Base-by-base conservation (phyloP, 2,113 vertebrate genomes). In the Hippocampus guttulatus region DNA sequence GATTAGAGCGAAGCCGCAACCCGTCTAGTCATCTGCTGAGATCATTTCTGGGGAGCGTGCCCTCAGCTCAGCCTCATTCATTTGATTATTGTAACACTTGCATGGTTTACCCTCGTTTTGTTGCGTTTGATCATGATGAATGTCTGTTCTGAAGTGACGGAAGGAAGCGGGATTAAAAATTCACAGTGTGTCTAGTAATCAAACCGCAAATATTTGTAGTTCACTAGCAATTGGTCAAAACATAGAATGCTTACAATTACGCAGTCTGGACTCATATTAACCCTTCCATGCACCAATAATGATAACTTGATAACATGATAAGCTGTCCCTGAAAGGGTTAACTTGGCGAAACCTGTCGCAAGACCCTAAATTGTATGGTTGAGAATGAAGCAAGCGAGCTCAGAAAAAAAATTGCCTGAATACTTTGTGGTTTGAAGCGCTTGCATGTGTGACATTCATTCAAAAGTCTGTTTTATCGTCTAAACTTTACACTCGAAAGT, bases 11-110 rank as follows among this genome's bases (percentile, higher is more conserved):
- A 67, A 82, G 72, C 84, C 73, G 68, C 73, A 61, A 79, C 84
- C 71, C 72, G 69, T 85, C 84, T 76, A 78, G 68, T 85, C 79
- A 81, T 60, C 23, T 16, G 87, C 90, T 88, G 73, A 90, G 87
- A 88, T 91, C 74, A 85, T 90, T 87, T 88, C 85, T 88, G 75
- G 75, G 78, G 45, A 67, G 73, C 67, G 57, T 69, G 84, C 85
- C 87, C 69, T 66, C 60, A 78, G 87, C 89, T 78, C 83, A 76
- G 81, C 58, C 67, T 87, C 87, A 91, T 90, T 91, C 81, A 91
- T 91, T 84, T 88, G 80, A 83, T 90, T 81, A 86, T 87, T 89
- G 84, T 73, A 78, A 81, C 73, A 65, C 51, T 81, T 68, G 54
- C 72, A 75, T 77, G 74, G 71, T 67, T 71, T 2, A 0, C 49